These are phyloP conservation scores for Opisthocomus hoazin DNA, from an alignment of 2,113 vertebrate species.

Conservation along the genomic window DNA sequence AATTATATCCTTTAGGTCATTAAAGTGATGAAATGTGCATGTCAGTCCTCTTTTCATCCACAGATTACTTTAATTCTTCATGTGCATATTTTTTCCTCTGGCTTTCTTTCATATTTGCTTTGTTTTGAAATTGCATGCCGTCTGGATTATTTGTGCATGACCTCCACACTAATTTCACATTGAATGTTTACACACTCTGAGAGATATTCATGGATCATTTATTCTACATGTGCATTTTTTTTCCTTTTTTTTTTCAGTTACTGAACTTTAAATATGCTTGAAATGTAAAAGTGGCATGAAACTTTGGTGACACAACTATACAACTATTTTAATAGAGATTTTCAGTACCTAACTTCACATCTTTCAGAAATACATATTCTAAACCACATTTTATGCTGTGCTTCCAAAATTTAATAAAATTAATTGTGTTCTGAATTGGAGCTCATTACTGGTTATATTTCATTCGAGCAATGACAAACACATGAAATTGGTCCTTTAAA, in stretches of 20 bases:
- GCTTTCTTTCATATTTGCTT: constrained; percentile 63
- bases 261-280: constrained; percentile 77
- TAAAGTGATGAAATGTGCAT: constrained; percentile 53
- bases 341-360: neutral
- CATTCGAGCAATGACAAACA: neutral
- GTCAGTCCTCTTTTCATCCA: constrained; percentile 19
- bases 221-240: constrained; percentile 65
- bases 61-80: constrained; percentile 15
- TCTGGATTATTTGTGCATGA: constrained; percentile 71
- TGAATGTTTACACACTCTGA: constrained; percentile 60
- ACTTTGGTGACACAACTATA: constrained; percentile 75
- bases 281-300: constrained; percentile 82
- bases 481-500: neutral
- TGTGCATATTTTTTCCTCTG: constrained; percentile 31
- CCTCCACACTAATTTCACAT: constrained; percentile 49
- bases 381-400: neutral
- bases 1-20: constrained; percentile 50
- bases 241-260: constrained; percentile 76
- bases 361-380: neutral
- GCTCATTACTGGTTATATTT: neutral
- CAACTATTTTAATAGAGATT: neutral
- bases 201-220: constrained; percentile 62
- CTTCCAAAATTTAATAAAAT: neutral
- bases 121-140: constrained; percentile 70
- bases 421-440: neutral